phyloP scores from a whole-genome alignment of 2,113 vertebrate genomes.

The Myrmecobius fasciatus region DNA sequence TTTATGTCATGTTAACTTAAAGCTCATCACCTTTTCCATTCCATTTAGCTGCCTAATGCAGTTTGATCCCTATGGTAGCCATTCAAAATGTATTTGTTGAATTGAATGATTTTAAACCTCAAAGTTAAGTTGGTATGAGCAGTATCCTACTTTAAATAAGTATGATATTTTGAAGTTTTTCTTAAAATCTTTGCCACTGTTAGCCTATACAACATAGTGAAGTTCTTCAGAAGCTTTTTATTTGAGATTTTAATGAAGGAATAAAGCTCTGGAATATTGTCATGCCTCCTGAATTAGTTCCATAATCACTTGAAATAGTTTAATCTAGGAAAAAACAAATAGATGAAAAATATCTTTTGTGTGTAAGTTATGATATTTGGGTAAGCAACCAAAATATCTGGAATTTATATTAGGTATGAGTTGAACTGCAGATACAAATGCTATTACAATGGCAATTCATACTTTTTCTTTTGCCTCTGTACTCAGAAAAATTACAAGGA shows the following conservation, averaged over 20 bases:
- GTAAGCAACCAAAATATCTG: too few relatives aligned
- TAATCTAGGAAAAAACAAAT: background rate
- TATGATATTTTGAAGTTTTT: background rate
- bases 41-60: background rate
- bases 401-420: too few relatives aligned
- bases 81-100: background rate
- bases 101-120: background rate
- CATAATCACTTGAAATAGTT: background rate
- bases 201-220: background rate
- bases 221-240: background rate
- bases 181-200: background rate
- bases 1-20: background rate
- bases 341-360: background rate
- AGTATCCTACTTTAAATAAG: constrained; percentile 27
- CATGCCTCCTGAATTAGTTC: background rate
- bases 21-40: background rate
- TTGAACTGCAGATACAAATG: background rate
- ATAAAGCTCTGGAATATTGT: background rate
- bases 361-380: background rate
- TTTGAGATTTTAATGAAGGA: background rate
- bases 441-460: background rate
- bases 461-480: too few relatives aligned
- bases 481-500: background rate
- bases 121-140: background rate
- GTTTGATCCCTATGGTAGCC: background rate